Base-by-base conservation (phyloP, 2,797 vertebrate species). In the Ctenopoma kingsleyae region DNA sequence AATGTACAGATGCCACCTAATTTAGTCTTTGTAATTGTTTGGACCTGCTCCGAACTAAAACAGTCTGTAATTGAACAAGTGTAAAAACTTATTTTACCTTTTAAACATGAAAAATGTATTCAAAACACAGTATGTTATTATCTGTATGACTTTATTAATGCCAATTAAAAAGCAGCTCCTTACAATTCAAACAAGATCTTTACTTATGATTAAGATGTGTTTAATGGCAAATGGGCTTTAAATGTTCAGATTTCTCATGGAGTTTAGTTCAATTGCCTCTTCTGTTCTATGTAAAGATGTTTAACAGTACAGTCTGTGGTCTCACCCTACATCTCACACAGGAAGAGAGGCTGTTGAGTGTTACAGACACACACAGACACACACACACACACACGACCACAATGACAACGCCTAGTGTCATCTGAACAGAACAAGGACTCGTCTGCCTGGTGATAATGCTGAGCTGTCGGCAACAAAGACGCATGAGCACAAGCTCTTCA, bases 401-500 rank as follows among this genome's bases (percentile, higher is more conserved):
- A 65, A 56, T 64, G 61, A 53, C 59, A 76, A 56, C 3, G n/a
- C 32, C 22, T 11, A 2, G 25, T 74, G 65, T 80, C 74, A 80
- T 80, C 67, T 71, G 30, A 67, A 67, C 52, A 68, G 35, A 66
- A 38, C 66, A 73, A 69, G 67, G 74, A 62, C 69, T 47, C 15
- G 32, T 80, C 78, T 67, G 75, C 54, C n/a, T 8, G 36, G 56
- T 41, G 73, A 69, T 64, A 69, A 71, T 9, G 67, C 78, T 76
- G 78, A 80, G 70, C 76, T 65, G 63, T 74, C 50, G 10, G 27
- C 3, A 41, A 60, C 69, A 60, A 44, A 46, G 27, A 69, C 55
- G 4, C 35, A 12, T 12, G 11, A 36, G 41, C 23, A 35, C 43
- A 27, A 4, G 53, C 25, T 30, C 10, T 46, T 41, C 36, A 56